Evolutionary conservation across 1,140 invertebrate genomes (phyloP), one percentile per base, ranked within the genome.

Genomic region (Pseudomyrmex concolor): DNA sequence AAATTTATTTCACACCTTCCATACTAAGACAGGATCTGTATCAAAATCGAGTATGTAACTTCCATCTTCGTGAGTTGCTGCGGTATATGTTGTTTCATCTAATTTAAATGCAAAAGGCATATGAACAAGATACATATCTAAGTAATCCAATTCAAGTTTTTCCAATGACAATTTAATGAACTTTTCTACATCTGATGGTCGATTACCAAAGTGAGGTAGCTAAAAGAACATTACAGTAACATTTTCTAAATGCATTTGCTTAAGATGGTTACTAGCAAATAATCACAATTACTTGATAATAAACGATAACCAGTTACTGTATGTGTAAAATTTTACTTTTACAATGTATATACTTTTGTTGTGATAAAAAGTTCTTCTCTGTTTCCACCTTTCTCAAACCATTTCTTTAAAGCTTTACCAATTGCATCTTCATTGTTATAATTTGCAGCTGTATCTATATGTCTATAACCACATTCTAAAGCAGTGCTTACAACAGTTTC

Each of bases 101-200:
- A 94, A 91, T 5, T 92, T 72, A 77, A 97, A 96, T 2, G 95
- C 95, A 91, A 97, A 97, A 0, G 98, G 97, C 43, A 96, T 95
- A 85, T 98, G 98, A 71, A 98, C 95, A 10, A 98, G 93, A 92
- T 98, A 98, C 76, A 98, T 94, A 90, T 99, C 98, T 2, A 98
- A 92, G 90, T 98, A 98, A 74, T 97, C 95, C 71, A 98, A 90
- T 84, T 96, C 95, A n/a, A 98, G 93, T 55, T 95, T 95, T 66
- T 95, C 93, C 43, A 98, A 92, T 0, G 97, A 98, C 70, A 96
- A 93, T 54, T 96, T 96, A 19, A 98, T 91, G 84, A 95, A 97
- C 57, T 96, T 96, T 83, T 96, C 95, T 15, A 98, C 97, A 73
- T 96, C 95, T 2, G 95, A 95, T 17, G 97, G 95, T 45, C 96